Evolutionary conservation across 2,888 invertebrate genomes (phyloP).

Genomic region (Hypena proboscidalis): DNA sequence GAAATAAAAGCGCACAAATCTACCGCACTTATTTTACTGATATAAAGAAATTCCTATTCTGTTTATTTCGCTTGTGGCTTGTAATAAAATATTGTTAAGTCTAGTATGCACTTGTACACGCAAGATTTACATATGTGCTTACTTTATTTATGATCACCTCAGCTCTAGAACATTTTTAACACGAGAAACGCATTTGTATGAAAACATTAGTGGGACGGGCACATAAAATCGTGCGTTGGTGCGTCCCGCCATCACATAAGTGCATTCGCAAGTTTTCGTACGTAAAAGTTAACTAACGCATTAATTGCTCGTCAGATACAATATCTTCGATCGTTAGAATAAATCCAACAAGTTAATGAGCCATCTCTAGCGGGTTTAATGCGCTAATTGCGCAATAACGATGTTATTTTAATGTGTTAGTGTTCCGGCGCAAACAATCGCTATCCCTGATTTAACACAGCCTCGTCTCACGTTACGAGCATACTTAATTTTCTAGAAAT

Average conservation of each 20-base stretch:
- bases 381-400: slow-evolving; percentile 35
- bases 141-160: slow-evolving; percentile 17
- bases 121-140: slow-evolving; percentile 15
- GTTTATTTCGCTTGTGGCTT: too few species aligned
- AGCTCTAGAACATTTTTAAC: slow-evolving; percentile 30
- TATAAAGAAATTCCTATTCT: too few species aligned
- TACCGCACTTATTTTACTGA: too few species aligned
- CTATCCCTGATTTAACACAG: slow-evolving; percentile 41
- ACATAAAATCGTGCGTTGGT: slow-evolving; percentile 23
- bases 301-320: slow-evolving; percentile 44
- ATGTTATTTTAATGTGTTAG: slow-evolving; percentile 39
- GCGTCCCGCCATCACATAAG: slow-evolving; percentile 21
- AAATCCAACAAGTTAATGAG: slow-evolving; percentile 58
- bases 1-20: slow-evolving; percentile 2
- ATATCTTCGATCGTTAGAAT: slow-evolving; percentile 52
- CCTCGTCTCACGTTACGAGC: slow-evolving; percentile 43
- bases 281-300: slow-evolving; percentile 18
- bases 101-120: neutral
- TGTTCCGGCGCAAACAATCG: slow-evolving; percentile 33
- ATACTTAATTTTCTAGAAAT: slow-evolving; percentile 27
- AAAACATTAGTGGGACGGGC: slow-evolving; percentile 21
- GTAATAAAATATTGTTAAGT: slow-evolving; percentile 13
- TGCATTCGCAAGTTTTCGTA: slow-evolving; percentile 34
- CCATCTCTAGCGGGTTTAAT: slow-evolving; percentile 50
- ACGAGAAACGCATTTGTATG: slow-evolving; percentile 28